Evolutionary conservation across 2,113 vertebrate genomes (phyloP).

Genomic region (Progne subis): DNA sequence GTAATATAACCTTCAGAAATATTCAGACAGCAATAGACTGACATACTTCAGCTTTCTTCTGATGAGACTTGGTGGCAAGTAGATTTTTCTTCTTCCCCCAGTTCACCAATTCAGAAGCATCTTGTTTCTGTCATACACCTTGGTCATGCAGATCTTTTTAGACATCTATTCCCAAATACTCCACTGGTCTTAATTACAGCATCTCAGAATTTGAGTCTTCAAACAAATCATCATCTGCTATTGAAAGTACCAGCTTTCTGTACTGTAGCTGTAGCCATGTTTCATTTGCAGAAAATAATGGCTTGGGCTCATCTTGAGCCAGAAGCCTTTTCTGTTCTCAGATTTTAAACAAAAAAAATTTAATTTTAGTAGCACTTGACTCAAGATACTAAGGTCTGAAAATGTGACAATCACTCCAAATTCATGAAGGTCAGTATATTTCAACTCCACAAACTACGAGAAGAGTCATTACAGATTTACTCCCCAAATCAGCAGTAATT

Average conservation of each 20-base stretch:
- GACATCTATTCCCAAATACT: background rate
- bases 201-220: background rate
- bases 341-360: background rate
- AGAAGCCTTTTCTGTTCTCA: background rate
- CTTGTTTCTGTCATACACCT: background rate
- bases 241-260: background rate
- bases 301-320: background rate
- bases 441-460: background rate
- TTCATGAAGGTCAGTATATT: background rate
- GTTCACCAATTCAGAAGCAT: background rate
- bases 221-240: background rate
- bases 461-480: background rate
- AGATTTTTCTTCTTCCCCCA: background rate
- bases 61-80: background rate
- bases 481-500: background rate
- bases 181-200: background rate
- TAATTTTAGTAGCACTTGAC: background rate
- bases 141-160: background rate
- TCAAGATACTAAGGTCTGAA: background rate
- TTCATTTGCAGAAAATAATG: background rate
- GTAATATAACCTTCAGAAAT: background rate
- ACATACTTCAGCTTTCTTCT: background rate
- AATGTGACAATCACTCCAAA: background rate
- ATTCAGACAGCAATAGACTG: background rate
- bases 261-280: background rate